Percentiles rank a stretch among this genome's conserved stretches.
Conservation (phyloP, 1,140 invertebrate genomes). For the Aphidius gifuensis region DNA sequence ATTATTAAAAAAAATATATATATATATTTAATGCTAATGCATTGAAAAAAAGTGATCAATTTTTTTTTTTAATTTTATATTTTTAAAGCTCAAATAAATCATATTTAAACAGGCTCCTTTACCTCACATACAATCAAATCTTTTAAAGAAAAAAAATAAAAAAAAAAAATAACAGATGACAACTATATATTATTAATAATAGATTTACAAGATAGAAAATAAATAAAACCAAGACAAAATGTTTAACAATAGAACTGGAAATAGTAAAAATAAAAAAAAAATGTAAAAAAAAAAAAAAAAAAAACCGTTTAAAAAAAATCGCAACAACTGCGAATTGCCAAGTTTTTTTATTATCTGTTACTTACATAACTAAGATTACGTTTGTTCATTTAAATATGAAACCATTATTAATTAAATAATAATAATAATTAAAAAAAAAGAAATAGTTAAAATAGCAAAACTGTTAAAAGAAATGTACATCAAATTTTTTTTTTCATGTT, state of each 20-base stretch:
- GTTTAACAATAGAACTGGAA: conserved; percentile 31
- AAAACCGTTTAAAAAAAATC: conserved; percentile 15
- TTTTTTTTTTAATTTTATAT: conserved; percentile 12
- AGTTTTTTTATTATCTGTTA: conserved; percentile 27
- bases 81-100: conserved; percentile 8
- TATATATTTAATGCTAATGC: conserved; percentile 15
- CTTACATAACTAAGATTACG: conserved; percentile 21
- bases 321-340: conserved; percentile 43
- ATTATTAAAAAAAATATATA: not conserved
- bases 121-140: conserved; percentile 57
- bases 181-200: conserved; percentile 55
- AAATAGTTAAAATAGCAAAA: conserved; percentile 16
- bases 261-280: conserved; percentile 37
- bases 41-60: conserved; percentile 10
- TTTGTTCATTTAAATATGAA: not conserved
- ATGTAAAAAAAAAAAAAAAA: conserved; percentile 39
- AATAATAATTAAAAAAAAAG: conserved; percentile 20
- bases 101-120: conserved; percentile 49
- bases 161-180: conserved; percentile 42
- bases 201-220: conserved; percentile 53
- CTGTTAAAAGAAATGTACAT: not conserved
- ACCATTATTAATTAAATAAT: not conserved
- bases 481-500: conserved; percentile 14
- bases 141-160: conserved; percentile 25
- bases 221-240: not conserved